Evolutionary conservation across 2,888 invertebrate genomes (phyloP), one percentile per base, ranked within the genome.

Genomic region (Megamerina dolium): DNA sequence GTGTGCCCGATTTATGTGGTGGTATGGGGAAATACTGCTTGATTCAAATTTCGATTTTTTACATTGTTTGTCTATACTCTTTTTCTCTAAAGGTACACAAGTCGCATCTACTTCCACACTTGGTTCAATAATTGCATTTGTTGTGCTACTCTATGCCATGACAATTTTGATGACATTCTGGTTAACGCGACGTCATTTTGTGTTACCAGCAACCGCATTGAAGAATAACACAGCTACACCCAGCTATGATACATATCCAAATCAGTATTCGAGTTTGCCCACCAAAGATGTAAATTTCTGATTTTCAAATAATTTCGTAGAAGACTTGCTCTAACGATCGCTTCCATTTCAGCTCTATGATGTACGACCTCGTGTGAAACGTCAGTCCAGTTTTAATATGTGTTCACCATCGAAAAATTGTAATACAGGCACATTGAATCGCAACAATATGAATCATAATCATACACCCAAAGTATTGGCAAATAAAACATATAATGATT

Each of bases 181-280:
- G 36, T 48, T 73, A 45, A 75, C 66, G 46, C 77, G 72, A 60
- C 75, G 57, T 62, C 79, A 77, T 53, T 68, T 55, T 27, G 43
- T 54, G 42, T 51, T 53, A 0, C 56, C 53, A 37, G 56, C 55
- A 17, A 53, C 62, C 37, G 54, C 59, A 1, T 44, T 64, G 3
- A 77, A 77, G 21, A 75, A 80, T 27, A 79, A 86, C 4, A 59
- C 67, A 12, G 56, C 64, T 2, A 81, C 85, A 31, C 87, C 87
- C 0, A 87, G 86, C 63, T 90, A 88, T 63, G 86, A 85, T 20
- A 77, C 83, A 1, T 87, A 86, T 61, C 86, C 85, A 60, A 89
- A 89, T 66, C 84, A 87, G 51, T 89, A 89, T 68, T 86, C 87
- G 48, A 83, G 87, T 18, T 82, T 89, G 32, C 89, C 89, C 1